Conservation (phyloP, 2,888 invertebrate species). For the Euplagia quadripunctaria region DNA sequence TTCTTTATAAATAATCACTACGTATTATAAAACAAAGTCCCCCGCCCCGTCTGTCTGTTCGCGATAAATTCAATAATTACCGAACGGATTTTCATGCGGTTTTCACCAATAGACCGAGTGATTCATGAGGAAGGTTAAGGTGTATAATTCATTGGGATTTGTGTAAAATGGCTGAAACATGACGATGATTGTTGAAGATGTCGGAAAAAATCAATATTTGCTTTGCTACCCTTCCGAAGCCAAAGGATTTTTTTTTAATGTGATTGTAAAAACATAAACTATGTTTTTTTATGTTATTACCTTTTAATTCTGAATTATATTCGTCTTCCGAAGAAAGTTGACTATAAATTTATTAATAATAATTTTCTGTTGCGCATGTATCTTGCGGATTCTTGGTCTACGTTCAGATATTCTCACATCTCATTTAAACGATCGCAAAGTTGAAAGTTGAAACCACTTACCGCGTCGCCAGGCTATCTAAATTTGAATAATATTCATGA, state of each 20-base stretch:
- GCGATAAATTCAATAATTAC: no score
- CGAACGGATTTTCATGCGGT: no score
- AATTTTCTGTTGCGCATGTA: constrained; percentile 40
- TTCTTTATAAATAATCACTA: no score
- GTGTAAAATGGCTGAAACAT: no score
- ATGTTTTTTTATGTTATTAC: neutral
- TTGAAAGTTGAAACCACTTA: constrained; percentile 52
- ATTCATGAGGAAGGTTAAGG: no score
- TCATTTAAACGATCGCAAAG: constrained; percentile 49
- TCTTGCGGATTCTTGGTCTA: constrained; percentile 40
- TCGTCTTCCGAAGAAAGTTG: constrained; percentile 3
- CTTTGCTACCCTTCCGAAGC: no score
- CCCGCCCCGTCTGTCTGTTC: no score
- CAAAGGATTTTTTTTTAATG: neutral
- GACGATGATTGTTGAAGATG: no score
- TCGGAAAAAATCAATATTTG: no score
- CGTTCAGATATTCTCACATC: constrained; percentile 40
- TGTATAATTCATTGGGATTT: no score
- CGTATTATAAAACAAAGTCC: no score
- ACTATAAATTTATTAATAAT: constrained; percentile 6
- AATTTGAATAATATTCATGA: constrained; percentile 46
- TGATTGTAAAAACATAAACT: neutral
- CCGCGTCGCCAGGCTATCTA: constrained; percentile 32
- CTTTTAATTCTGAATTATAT: neutral
- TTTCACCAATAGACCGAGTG: no score